Evolutionary conservation across 1,140 invertebrate genomes (phyloP).

Genomic region (Pteromalus puparum): DNA sequence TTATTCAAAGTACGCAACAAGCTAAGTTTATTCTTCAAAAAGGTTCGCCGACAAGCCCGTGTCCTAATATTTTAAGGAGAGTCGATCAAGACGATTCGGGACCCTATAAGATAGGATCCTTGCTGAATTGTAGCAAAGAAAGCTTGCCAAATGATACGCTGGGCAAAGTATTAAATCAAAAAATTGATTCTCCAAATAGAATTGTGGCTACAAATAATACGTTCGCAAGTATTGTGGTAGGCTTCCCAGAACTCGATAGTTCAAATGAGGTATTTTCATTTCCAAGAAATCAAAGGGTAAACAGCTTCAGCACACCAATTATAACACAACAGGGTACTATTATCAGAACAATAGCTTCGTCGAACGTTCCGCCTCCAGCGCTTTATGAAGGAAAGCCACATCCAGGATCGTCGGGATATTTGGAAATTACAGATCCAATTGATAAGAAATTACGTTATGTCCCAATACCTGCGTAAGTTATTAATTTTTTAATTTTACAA

Average conservation of each 20-base stretch:
- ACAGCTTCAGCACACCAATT: conserved; percentile 58
- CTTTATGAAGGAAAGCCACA: conserved; percentile 54
- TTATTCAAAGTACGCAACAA: conserved; percentile 65
- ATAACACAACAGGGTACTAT: conserved; percentile 70
- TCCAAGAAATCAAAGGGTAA: conserved; percentile 59
- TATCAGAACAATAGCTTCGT: conserved; percentile 67
- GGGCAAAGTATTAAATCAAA: conserved; percentile 65
- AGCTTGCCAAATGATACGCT: conserved; percentile 56
- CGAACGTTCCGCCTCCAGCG: conserved; percentile 60
- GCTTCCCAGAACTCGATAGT: conserved; percentile 77
- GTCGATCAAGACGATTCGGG: conserved; percentile 60
- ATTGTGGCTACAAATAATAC: conserved; percentile 69
- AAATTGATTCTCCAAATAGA: conserved; percentile 75
- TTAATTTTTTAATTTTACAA: neutral
- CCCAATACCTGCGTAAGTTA: conserved; percentile 76
- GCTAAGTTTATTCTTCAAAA: conserved; percentile 68
- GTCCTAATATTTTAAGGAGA: conserved; percentile 68
- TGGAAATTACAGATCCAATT: conserved; percentile 78
- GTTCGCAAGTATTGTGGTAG: conserved; percentile 75
- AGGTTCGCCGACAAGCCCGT: conserved; percentile 54
- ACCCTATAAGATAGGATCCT: conserved; percentile 53
- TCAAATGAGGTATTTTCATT: conserved; percentile 64
- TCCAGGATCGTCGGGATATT: conserved; percentile 67
- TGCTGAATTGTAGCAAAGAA: conserved; percentile 54
- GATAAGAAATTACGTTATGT: conserved; percentile 78